Evolutionary conservation across 2,797 vertebrate genomes (phyloP), one percentile per base, ranked within the genome.

Genomic region (Perdix hodgsoniae): DNA sequence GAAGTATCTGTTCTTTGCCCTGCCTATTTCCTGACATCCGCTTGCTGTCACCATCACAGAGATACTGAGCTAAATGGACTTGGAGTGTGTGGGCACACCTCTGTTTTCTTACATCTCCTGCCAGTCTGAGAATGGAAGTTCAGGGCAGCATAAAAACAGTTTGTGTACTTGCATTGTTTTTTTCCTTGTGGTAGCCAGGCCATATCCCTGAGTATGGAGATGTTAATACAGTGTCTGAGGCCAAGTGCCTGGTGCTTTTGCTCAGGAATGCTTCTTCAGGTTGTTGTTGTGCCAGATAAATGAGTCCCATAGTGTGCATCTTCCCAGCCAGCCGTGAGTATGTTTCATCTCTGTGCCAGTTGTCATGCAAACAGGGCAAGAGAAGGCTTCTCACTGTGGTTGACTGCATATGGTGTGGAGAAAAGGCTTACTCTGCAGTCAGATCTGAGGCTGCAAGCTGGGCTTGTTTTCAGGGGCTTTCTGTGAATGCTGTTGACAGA

Each of bases 301-400:
- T 19, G 5, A 78, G 18, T 54, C 39, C 64, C 37, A 54, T 77
- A 47, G 35, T 57, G 44, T 10, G 26, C 14, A 1, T 88, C 0
- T 0, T 77, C 33, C 37, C 1, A 0, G 15, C 18, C 54, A 44
- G 45, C 49, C 69, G 12, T 52, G 14, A 42, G 42, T 0, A 0
- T 71, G 0, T 77, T 77, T 74, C 59, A 75, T 16, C 37, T 78
- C 13, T 23, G 12, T 72, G 13, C 23, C 42, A 63, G 4, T 3
- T 84, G 71, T 73, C 29, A 47, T 40, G 14, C 56, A 2, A 4
- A 6, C 14, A 56, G 33, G 50, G 26, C 22, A 65, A 56, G 19
- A 65, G 71, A 82, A 77, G 14, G 8, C 19, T 86, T 10, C 40
- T 79, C 57, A 35, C 31, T 50, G 12, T 44, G 35, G 27, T 26